These are phyloP conservation scores for Drosophila robusta DNA, from an alignment of 2,888 invertebrate species.

Conservation along the genomic window DNA sequence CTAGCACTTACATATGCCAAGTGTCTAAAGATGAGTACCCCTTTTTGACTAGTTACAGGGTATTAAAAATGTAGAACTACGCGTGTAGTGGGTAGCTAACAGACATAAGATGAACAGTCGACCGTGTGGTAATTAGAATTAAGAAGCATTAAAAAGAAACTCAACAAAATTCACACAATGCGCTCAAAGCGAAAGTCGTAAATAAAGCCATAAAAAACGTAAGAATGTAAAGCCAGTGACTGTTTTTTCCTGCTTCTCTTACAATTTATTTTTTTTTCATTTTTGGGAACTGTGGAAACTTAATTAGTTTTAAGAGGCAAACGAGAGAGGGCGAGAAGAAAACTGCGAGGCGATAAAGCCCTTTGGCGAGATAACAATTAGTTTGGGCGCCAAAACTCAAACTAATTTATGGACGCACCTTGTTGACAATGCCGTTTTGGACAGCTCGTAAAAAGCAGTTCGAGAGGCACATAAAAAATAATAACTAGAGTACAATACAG, in stretches of 20 bases:
- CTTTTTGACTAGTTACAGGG: constrained; percentile 4
- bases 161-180: constrained; percentile 71
- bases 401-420: constrained; percentile 72
- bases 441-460: constrained; percentile 66
- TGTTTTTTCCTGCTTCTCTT: constrained; percentile 24
- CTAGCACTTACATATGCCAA: not conserved
- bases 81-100: constrained; percentile 44
- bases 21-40: not conserved
- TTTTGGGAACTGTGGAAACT: constrained; percentile 66
- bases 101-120: constrained; percentile 60
- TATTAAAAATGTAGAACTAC: constrained; percentile 30
- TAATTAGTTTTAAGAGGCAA: constrained; percentile 67
- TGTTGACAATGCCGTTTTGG: constrained; percentile 72
- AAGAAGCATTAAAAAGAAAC: constrained; percentile 75
- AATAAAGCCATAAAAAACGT: constrained; percentile 75
- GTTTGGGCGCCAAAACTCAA: constrained; percentile 52
- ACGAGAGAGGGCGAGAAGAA: constrained; percentile 17
- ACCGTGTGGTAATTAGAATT: constrained; percentile 77
- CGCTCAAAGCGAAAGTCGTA: constrained; percentile 63
- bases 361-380: constrained; percentile 68
- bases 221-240: constrained; percentile 68
- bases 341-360: constrained; percentile 59
- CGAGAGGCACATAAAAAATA: constrained; percentile 42
- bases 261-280: not conserved
- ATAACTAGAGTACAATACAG: constrained; percentile 38